Conservation (phyloP, 1,140 invertebrate genomes). For the Chionoecetes opilio region DNA sequence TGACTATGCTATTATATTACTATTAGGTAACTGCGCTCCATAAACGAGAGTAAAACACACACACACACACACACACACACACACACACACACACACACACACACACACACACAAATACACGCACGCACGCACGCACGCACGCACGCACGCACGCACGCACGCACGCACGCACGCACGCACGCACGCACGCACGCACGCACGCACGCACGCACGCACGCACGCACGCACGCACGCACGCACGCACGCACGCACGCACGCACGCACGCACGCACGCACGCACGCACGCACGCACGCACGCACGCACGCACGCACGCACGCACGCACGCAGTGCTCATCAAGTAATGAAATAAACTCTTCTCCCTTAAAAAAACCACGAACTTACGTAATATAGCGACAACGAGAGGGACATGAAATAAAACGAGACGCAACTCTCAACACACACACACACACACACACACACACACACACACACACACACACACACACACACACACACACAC, state of each 20-base stretch:
- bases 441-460: too few species aligned
- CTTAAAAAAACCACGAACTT: constrained; percentile 19
- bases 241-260: background rate
- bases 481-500: too few species aligned
- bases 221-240: background rate
- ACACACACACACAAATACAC: background rate
- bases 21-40: too few species aligned
- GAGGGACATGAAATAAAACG: background rate
- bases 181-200: constrained; percentile 11
- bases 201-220: too few species aligned
- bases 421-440: too few species aligned
- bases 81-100: too few species aligned
- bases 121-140: background rate
- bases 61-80: too few species aligned
- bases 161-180: constrained; percentile 3
- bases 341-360: background rate
- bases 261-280: constrained; percentile 23
- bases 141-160: constrained; percentile 23
- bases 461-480: too few species aligned
- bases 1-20: too few species aligned
- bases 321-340: background rate
- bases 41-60: too few species aligned
- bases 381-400: background rate
- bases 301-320: constrained; percentile 23
- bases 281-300: background rate